phyloP scores from a whole-genome alignment of 53 echinoderm and acorn worm species.

The Holothuria scabra region DNA sequence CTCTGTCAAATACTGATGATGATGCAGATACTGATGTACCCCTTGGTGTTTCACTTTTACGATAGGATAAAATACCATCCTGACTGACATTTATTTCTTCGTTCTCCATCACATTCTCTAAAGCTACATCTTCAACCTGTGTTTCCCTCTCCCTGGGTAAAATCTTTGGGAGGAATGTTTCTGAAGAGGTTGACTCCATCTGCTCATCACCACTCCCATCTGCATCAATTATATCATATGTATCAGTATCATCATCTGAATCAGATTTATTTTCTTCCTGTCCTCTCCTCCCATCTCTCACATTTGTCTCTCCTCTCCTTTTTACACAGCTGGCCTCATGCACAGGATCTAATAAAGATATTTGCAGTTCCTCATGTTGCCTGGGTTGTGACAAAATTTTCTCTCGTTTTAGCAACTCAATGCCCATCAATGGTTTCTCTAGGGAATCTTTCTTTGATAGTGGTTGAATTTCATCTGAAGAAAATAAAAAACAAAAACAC shows the following conservation, averaged over 20 bases:
- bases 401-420: too few relatives aligned
- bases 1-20: too few relatives aligned
- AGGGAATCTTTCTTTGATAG: too few relatives aligned
- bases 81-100: background rate
- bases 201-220: background rate
- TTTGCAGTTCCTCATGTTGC: too few relatives aligned
- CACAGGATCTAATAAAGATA: too few relatives aligned
- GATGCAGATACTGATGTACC: too few relatives aligned
- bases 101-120: slow-evolving; percentile 10
- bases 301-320: background rate
- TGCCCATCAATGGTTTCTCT: too few relatives aligned
- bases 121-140: background rate
- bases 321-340: too few relatives aligned
- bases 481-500: too few relatives aligned
- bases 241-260: background rate
- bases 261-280: background rate
- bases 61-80: background rate
- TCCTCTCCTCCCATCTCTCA: background rate
- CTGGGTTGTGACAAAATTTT: too few relatives aligned
- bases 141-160: background rate
- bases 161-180: background rate
- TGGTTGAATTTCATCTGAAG: too few relatives aligned
- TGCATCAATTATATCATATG: background rate
- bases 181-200: background rate
- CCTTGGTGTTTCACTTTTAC: too few relatives aligned